A percentile compares a stretch with the other conserved stretches of the same genome.
phyloP scores from a whole-genome alignment of 1,140 invertebrate species.

The Drosophila nigromelanica region DNA sequence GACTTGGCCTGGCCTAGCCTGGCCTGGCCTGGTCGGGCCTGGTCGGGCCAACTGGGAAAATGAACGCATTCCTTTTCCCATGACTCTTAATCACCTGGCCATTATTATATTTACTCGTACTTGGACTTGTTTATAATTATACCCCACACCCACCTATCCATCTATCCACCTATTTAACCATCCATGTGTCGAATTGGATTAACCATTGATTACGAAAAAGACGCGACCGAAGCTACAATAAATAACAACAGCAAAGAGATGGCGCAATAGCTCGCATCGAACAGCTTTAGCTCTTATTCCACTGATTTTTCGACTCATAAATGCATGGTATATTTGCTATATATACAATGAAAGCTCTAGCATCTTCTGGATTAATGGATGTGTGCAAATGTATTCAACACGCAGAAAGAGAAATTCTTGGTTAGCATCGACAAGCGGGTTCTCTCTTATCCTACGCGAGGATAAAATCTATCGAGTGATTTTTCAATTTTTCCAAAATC shows the following conservation, averaged over 20 bases:
- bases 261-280: background rate
- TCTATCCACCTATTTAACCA: constrained; percentile 27
- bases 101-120: constrained; percentile 76
- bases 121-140: constrained; percentile 66
- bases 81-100: constrained; percentile 77
- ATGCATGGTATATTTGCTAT: too few species aligned
- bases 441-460: too few species aligned
- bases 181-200: constrained; percentile 71
- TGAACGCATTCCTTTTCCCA: constrained; percentile 75
- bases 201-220: constrained; percentile 50
- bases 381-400: too few species aligned
- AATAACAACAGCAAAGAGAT: background rate
- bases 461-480: too few species aligned
- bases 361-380: too few species aligned
- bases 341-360: too few species aligned
- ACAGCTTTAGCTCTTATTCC: background rate
- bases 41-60: constrained; percentile 74
- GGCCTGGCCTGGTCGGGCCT: too few species aligned
- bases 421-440: too few species aligned
- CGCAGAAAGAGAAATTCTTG: too few species aligned
- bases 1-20: constrained; percentile 33
- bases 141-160: constrained; percentile 55
- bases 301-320: too few species aligned
- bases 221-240: background rate
- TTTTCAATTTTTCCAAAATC: too few species aligned